Evolutionary conservation across 2,113 vertebrate genomes (phyloP).

Genomic region (Microcebus tavaratra): DNA sequence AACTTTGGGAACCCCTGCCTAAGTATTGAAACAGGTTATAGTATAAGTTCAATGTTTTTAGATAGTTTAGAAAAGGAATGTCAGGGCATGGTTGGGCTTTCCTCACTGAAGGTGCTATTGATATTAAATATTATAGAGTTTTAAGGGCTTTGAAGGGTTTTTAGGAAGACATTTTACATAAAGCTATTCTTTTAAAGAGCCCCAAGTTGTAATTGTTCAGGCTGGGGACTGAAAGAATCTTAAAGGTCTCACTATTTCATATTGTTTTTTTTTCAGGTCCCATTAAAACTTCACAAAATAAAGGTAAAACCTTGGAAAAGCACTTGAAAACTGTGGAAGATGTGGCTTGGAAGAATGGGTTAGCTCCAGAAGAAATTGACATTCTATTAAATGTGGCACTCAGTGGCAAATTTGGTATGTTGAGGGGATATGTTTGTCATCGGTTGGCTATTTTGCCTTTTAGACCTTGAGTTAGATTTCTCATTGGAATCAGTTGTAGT

Average conservation of each 20-base stretch:
- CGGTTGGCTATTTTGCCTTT: not conserved
- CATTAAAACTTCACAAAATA: conserved; percentile 77
- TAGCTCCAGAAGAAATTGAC: conserved; percentile 88
- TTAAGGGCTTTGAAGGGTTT: conserved; percentile 43
- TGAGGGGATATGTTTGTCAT: conserved; percentile 40
- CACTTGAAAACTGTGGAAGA: conserved; percentile 90
- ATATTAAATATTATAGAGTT: conserved; percentile 37
- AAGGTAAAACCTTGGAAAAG: conserved; percentile 82
- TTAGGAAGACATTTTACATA: not conserved
- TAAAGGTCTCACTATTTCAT: not conserved
- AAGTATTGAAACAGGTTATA: not conserved
- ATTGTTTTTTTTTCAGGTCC: conserved; percentile 81
- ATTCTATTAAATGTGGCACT: conserved; percentile 90
- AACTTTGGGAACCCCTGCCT: conserved; percentile 16
- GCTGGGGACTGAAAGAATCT: not conserved
- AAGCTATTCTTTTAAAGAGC: conserved; percentile 32
- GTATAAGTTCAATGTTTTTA: conserved; percentile 22
- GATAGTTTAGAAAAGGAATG: conserved; percentile 3
- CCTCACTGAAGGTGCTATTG: conserved; percentile 10
- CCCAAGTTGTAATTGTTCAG: conserved; percentile 5
- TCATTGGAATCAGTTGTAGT: conserved; percentile 20
- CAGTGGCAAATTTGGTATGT: conserved; percentile 92
- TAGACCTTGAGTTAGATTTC: conserved; percentile 29
- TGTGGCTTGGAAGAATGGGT: conserved; percentile 87
- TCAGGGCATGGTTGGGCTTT: conserved; percentile 26